Base-by-base conservation (phyloP, 2,888 invertebrate genomes). In the Watsonalla cultraria region DNA sequence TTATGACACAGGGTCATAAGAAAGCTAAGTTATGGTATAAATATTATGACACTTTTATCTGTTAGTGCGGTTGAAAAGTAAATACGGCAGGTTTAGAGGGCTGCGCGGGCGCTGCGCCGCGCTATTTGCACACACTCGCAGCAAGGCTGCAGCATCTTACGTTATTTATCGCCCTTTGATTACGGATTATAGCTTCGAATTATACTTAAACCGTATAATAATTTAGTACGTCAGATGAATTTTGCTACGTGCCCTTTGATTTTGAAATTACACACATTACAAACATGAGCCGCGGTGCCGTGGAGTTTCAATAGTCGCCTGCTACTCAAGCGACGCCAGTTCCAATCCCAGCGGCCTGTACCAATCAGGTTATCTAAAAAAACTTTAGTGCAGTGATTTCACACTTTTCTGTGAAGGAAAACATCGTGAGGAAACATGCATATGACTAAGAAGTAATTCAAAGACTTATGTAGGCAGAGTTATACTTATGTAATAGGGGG, bases 1-100 rank as follows among this genome's bases (percentile, higher is more conserved):
- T 88, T 86, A 88, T 79, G 82, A 82, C 77, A 74, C 72, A 78
- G 78, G 84, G 80, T 83, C 84, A 86, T 90, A 89, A 89, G 85
- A 86, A 87, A 81, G 77, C 73, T 80, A 84, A 88, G 70, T 87
- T 89, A 90, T 88, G 77, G 81, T 80, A 83, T 88, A 89, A 87
- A 89, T 88, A 88, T 90, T 90, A 87, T 88, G 89, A 88, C 88
- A 88, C 80, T 86, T 88, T 88, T 89, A 89, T 88, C 82, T 84
- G 78, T 82, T 77, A 75, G 75, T 80, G 76, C 70, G 74, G 80
- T 82, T 77, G 79, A 86, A 86, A 87, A 86, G 86, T 86, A 88
- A 89, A 87, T 84, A 86, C 71, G 67, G 66, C 62, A 62, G 68
- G 72, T 72, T 70, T 74, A 74, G 74, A 71, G 73, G 71, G 60